Base-by-base conservation (phyloP, 1,140 invertebrate species). In the Daktulosphaira vitifoliae region DNA sequence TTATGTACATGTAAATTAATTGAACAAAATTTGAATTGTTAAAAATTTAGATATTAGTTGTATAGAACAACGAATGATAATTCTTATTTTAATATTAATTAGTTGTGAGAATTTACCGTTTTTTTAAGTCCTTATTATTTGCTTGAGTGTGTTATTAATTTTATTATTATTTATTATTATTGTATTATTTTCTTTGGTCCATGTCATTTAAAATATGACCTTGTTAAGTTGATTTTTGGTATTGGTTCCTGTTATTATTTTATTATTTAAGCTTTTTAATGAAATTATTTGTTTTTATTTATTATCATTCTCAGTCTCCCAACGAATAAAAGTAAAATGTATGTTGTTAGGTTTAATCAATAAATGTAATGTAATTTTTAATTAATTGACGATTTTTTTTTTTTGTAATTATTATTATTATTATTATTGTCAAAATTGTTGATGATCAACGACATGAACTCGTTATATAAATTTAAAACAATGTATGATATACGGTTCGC, bases 241-340 rank as follows among this genome's bases (percentile, higher is more conserved):
- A 62, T 62, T 62, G 56, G 56, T 62, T 62, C 56, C 56, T 62
- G 56, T 62, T 62, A 62, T 62, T 29, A 62, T 62, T 62, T 62
- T 62, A 62, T 62, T 25, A 62, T 62, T 62, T 62, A 62, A 26
- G n/a, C 22, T 59, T 25, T 59, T 59, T 62, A 62, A 46, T 46
- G 46, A 44, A 16, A 54, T 25, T 4, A 56, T 53, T 48, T 62
- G 18, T 62, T 46, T 62, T 56, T 39, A 42, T 16, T 42, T 29
- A 16, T 42, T 46, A 44, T 48, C 46, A 20, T 4, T 29, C 18
- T 42, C 18, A 22, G 44, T 48, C 56, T 62, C 42, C 44, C 5
- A 11, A 46, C 6, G 56, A 62, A 13, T 62, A 13, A 62, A 48
- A 3, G 46, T 29, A 62, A 39, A 16, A 48, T 26, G 44, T 62